phyloP scores from a whole-genome alignment of 1,140 invertebrate species.

The Drosophila truncata region DNA sequence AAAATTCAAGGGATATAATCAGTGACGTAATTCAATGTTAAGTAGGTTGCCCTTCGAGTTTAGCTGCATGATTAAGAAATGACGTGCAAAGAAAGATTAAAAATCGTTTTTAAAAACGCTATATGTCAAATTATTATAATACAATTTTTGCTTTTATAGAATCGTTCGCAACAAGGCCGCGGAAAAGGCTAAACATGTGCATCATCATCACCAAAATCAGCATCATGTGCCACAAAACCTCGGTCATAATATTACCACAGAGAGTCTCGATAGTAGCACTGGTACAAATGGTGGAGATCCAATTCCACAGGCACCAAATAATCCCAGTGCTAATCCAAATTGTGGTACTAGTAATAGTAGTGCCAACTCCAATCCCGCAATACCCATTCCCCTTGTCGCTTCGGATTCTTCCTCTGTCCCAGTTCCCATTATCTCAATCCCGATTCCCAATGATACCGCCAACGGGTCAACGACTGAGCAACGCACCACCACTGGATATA shows the following conservation, averaged over 20 bases:
- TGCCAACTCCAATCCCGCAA: conserved; percentile 82
- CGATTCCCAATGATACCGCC: conserved; percentile 34
- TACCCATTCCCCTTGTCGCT: conserved; percentile 86
- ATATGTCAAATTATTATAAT: no score
- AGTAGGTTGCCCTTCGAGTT: neutral
- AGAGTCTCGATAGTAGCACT: conserved; percentile 74
- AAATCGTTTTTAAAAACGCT: neutral
- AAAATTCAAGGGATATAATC: neutral
- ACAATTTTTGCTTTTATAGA: conserved; percentile 86
- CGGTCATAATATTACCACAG: conserved; percentile 84
- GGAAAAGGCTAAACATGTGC: conserved; percentile 96
- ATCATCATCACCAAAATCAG: conserved; percentile 89
- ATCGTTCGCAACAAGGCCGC: conserved; percentile 98
- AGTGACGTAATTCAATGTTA: neutral
- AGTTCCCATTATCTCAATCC: conserved; percentile 84
- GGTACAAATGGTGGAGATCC: conserved; percentile 53
- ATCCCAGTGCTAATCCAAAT: conserved; percentile 5
- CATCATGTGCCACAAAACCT: conserved; percentile 68
- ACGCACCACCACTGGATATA: conserved; percentile 89
- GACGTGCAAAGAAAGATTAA: neutral
- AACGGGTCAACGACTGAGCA: conserved; percentile 78
- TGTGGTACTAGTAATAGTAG: conserved; percentile 35
- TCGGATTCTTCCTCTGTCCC: conserved; percentile 37
- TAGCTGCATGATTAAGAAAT: neutral
- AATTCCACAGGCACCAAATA: conserved; percentile 23